These are phyloP conservation scores for Alexandromys fortis DNA, from an alignment of 2,113 vertebrate species.

Conservation along the genomic window DNA sequence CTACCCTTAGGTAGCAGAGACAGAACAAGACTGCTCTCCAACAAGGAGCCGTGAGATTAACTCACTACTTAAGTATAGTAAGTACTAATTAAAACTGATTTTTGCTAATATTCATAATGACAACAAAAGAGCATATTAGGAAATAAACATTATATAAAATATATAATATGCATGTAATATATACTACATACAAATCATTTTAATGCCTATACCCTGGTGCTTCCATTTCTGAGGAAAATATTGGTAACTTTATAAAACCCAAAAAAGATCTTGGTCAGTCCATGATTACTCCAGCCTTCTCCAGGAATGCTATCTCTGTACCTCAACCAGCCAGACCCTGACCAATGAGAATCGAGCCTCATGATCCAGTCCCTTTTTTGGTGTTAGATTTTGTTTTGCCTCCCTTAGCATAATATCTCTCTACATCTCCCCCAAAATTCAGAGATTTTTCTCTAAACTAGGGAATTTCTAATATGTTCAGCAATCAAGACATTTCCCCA, in stretches of 20 bases:
- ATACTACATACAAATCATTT: not conserved
- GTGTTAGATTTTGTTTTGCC: not conserved
- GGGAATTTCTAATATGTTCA: not conserved
- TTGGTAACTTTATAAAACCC: not conserved
- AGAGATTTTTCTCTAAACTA: not conserved
- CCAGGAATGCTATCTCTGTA: not conserved
- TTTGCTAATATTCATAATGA: constrained; percentile 3
- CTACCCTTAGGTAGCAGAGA: not conserved
- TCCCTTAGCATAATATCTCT: not conserved
- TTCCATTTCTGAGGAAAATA: not conserved
- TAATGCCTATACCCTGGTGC: not conserved
- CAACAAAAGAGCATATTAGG: not conserved
- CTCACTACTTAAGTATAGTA: not conserved
- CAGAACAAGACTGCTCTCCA: not conserved
- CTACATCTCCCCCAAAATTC: not conserved
- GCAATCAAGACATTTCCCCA: not conserved
- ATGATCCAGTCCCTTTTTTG: not conserved
- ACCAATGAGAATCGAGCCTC: not conserved
- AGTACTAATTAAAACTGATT: constrained; percentile 49
- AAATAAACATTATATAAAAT: not conserved
- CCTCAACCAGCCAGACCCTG: not conserved
- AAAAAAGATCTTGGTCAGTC: not conserved
- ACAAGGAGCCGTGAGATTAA: not conserved
- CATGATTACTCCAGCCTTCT: not conserved
- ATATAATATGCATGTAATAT: not conserved